Conservation (phyloP, 2,797 vertebrate genomes). For the Phoebastria nigripes region DNA sequence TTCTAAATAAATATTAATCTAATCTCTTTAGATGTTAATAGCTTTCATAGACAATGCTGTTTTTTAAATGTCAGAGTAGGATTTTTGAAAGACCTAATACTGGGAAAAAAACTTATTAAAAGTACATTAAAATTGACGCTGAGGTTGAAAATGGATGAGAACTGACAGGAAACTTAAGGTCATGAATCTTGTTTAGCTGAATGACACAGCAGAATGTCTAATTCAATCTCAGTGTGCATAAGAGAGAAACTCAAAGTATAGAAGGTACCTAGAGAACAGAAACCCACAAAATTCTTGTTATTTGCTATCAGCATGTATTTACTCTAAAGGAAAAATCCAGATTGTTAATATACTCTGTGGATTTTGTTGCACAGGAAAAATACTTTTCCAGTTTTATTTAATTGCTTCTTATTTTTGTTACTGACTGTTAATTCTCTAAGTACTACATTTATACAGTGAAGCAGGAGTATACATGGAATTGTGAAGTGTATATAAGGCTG, state of each 20-base stretch:
- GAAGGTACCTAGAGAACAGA: background rate
- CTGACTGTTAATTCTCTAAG: background rate
- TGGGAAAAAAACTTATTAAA: background rate
- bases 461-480: background rate
- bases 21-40: conserved; percentile 26
- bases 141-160: conserved; percentile 22
- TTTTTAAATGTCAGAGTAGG: conserved; percentile 22
- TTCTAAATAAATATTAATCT: conserved; percentile 26
- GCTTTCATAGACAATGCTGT: background rate
- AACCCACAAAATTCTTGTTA: background rate
- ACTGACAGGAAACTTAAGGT: conserved; percentile 37
- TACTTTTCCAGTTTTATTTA: background rate
- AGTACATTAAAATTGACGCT: conserved; percentile 23
- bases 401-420: background rate
- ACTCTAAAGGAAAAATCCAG: background rate
- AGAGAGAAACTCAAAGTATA: background rate
- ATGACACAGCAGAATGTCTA: background rate
- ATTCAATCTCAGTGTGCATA: background rate
- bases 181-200: conserved; percentile 46
- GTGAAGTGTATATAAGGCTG: background rate
- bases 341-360: background rate
- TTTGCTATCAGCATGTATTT: background rate
- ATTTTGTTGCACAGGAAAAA: background rate
- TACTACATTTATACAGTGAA: background rate
- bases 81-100: conserved; percentile 19